Percentiles rank a stretch among this genome's conserved stretches.
These are phyloP conservation scores for Brachionus calyciflorus DNA, from an alignment of 1,140 invertebrate species.

Conservation along the genomic window DNA sequence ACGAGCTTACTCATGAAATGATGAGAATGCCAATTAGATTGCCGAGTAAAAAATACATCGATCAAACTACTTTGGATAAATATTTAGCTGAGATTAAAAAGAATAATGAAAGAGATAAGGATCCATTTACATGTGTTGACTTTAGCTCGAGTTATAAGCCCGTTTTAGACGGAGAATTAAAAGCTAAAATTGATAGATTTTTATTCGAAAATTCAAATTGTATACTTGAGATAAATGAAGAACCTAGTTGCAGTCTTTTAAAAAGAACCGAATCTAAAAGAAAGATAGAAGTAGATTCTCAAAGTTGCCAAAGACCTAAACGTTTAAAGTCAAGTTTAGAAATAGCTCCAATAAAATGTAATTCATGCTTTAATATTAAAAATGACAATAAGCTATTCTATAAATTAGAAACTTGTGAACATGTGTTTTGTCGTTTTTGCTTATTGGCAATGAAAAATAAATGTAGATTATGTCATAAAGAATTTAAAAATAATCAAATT, in stretches of 20 bases:
- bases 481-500: conserved; percentile 30
- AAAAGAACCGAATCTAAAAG: background rate
- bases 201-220: conserved; percentile 11
- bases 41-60: conserved; percentile 15
- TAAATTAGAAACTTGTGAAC: background rate
- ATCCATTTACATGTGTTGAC: conserved; percentile 33
- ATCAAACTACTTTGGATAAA: conserved; percentile 25
- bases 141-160: conserved; percentile 22
- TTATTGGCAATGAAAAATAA: background rate
- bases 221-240: background rate
- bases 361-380: conserved; percentile 13
- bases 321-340: background rate
- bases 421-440: background rate
- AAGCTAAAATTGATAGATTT: conserved; percentile 45
- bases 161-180: conserved; percentile 18
- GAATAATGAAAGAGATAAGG: background rate
- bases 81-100: conserved; percentile 28
- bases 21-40: conserved; percentile 40
- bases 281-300: background rate
- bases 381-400: conserved; percentile 2
- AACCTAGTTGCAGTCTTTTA: background rate
- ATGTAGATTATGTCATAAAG: conserved; percentile 12
- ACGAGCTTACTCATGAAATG: conserved; percentile 19
- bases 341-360: conserved; percentile 11
- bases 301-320: background rate